phyloP scores from a whole-genome alignment of 2,888 invertebrate genomes.

The Phortica okadai region DNA sequence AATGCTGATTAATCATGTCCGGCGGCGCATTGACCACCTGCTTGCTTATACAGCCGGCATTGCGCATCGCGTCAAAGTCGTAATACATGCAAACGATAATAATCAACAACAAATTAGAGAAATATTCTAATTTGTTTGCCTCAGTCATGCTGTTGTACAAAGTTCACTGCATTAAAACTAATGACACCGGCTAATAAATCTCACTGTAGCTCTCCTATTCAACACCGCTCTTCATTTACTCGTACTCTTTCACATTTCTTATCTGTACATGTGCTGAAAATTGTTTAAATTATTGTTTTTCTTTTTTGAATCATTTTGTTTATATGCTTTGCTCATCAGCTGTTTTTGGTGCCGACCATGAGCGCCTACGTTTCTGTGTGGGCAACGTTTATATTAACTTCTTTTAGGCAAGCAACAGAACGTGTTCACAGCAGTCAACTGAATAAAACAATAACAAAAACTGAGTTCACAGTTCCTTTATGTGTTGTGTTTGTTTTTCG shows the following conservation, averaged over 20 bases:
- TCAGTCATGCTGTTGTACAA: no score
- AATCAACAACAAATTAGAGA: neutral
- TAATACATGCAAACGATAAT: constrained; percentile 9
- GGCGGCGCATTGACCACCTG: neutral
- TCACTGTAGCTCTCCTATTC: no score
- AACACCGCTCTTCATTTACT: no score
- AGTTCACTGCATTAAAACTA: no score
- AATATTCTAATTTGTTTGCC: neutral
- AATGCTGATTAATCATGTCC: neutral
- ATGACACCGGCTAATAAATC: no score
- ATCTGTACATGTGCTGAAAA: no score
- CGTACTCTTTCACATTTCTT: no score
- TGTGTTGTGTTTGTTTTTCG: neutral
- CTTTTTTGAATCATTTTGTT: no score
- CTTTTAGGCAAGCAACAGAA: neutral
- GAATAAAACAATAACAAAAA: neutral
- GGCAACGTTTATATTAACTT: neutral
- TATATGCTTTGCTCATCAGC: no score
- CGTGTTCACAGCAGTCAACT: neutral
- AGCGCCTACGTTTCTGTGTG: no score
- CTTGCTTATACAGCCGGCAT: neutral
- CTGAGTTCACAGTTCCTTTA: neutral
- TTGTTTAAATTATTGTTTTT: no score
- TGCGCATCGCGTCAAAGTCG: neutral
- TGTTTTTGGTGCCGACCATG: no score